Conservation (phyloP, 2,888 invertebrate species). For the Pseudococcus longispinus region DNA sequence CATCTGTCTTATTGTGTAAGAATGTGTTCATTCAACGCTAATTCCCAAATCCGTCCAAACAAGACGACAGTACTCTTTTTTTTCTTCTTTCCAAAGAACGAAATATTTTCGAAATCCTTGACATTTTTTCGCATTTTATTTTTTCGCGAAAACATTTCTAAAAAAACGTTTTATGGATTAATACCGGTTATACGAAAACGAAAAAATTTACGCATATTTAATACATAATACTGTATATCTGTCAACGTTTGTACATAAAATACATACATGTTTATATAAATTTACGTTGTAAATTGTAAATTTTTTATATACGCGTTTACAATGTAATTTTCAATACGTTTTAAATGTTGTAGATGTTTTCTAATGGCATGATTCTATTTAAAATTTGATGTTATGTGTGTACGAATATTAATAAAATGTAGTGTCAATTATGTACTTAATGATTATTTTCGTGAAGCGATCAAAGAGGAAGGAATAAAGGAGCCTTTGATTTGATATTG, state of each 20-base stretch:
- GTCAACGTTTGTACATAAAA: not conserved
- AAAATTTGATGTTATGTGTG: constrained; percentile 37
- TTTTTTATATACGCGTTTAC: constrained; percentile 13
- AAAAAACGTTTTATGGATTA: not conserved
- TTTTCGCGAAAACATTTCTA: constrained; percentile 33
- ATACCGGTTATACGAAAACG: not conserved
- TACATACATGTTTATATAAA: not conserved
- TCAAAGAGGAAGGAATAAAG: not conserved
- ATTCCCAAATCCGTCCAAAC: constrained; percentile 31
- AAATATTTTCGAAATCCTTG: not conserved
- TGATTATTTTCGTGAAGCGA: not conserved
- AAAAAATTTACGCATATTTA: not conserved
- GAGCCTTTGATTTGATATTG: too few relatives aligned
- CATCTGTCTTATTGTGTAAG: not conserved
- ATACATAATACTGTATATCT: not conserved
- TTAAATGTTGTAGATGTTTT: constrained; percentile 43
- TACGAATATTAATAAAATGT: constrained; percentile 45
- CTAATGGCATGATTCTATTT: constrained; percentile 17
- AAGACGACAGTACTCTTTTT: not conserved
- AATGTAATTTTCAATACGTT: constrained; percentile 31
- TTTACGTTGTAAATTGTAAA: constrained; percentile 24
- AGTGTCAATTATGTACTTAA: constrained; percentile 29
- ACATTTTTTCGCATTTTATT: not conserved
- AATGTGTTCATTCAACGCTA: constrained; percentile 30
- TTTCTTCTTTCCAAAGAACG: not conserved